phyloP scores from a whole-genome alignment of 1,140 invertebrate species.

The Homalodisca vitripennis region DNA sequence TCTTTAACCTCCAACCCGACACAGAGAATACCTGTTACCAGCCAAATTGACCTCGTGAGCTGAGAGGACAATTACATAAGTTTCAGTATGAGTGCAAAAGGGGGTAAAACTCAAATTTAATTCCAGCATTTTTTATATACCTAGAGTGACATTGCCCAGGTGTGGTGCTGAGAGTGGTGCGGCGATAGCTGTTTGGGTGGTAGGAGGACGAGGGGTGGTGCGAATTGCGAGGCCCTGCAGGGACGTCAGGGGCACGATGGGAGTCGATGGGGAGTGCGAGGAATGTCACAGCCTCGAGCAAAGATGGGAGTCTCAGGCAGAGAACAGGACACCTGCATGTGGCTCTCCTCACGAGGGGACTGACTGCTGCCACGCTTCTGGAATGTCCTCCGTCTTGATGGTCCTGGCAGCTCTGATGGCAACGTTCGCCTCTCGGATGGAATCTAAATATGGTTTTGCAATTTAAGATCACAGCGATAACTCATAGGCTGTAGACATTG shows the following conservation, averaged over 20 bases:
- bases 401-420: constrained; percentile 62
- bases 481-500: too few relatives aligned
- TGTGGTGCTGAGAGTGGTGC: constrained; percentile 29
- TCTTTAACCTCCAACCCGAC: too few relatives aligned
- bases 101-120: too few relatives aligned
- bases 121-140: too few relatives aligned
- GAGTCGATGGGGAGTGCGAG: constrained; percentile 43
- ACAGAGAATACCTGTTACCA: too few relatives aligned
- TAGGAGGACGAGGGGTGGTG: constrained; percentile 22
- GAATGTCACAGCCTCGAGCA: constrained; percentile 58
- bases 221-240: constrained; percentile 11
- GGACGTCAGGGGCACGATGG: constrained; percentile 41
- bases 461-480: too few relatives aligned
- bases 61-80: too few relatives aligned
- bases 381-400: constrained; percentile 53
- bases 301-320: constrained; percentile 81
- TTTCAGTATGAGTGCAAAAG: too few relatives aligned
- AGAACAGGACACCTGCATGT: constrained; percentile 77
- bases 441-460: constrained; percentile 48
- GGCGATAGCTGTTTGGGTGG: constrained; percentile 31
- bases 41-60: too few relatives aligned
- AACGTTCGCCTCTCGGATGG: constrained; percentile 67
- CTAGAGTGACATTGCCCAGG: constrained; percentile 34
- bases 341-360: constrained; percentile 52
- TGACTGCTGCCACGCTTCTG: constrained; percentile 50